A percentile compares a stretch with the other conserved stretches of the same genome.
Evolutionary conservation across 2,888 invertebrate genomes (phyloP).

Genomic region (Mystacides longicornis): DNA sequence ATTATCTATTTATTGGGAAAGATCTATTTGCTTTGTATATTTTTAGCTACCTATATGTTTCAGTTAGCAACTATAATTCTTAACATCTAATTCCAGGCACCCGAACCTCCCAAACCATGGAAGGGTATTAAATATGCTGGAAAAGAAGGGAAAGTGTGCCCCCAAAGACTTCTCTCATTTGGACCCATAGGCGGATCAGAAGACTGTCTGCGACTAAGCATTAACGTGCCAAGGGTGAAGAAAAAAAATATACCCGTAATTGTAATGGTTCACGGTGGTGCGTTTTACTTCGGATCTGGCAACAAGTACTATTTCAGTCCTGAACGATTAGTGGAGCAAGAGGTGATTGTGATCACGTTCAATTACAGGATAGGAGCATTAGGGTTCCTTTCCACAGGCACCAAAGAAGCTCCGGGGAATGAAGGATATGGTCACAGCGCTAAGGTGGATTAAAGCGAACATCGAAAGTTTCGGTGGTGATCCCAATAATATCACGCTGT

Average conservation of each 20-base stretch:
- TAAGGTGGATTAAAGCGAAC: slow-evolving; percentile 40
- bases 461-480: slow-evolving; percentile 39
- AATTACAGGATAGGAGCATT: slow-evolving; percentile 40
- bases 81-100: slow-evolving; percentile 45
- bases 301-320: slow-evolving; percentile 39
- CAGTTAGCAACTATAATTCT: too few species aligned
- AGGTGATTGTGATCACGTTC: slow-evolving; percentile 39
- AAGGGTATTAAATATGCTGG: slow-evolving; percentile 53
- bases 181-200: slow-evolving; percentile 44
- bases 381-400: slow-evolving; percentile 42
- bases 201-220: slow-evolving; percentile 63
- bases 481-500: slow-evolving; percentile 38
- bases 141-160: slow-evolving; percentile 52
- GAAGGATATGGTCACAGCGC: slow-evolving; percentile 40
- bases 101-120: slow-evolving; percentile 51
- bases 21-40: too few species aligned
- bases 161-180: slow-evolving; percentile 40
- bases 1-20: too few species aligned
- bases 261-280: slow-evolving; percentile 44
- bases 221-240: slow-evolving; percentile 55
- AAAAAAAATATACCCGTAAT: slow-evolving; percentile 36
- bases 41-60: too few species aligned
- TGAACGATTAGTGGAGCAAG: slow-evolving; percentile 38
- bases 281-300: slow-evolving; percentile 38
- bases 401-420: slow-evolving; percentile 38